These are phyloP conservation scores for Bothrops jararaca DNA, from an alignment of 2,113 vertebrate genomes.

Conservation along the genomic window DNA sequence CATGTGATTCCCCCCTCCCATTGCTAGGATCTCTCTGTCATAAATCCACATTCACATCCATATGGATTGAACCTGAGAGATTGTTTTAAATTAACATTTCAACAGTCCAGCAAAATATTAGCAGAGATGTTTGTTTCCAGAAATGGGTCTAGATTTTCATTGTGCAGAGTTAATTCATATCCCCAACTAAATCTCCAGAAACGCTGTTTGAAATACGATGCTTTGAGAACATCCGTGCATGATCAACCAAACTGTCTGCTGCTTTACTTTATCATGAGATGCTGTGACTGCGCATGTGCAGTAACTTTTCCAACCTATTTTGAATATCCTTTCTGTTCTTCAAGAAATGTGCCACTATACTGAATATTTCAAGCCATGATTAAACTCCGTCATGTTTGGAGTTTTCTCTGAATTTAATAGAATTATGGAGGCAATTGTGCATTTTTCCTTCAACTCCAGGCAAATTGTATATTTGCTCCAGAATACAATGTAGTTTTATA, in stretches of 20 bases:
- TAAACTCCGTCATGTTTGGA: constrained; percentile 38
- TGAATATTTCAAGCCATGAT: constrained; percentile 40
- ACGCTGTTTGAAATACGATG: constrained; percentile 23
- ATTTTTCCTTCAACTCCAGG: background rate
- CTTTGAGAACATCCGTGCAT: constrained; percentile 12
- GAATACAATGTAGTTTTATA: background rate
- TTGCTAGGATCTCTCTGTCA: background rate
- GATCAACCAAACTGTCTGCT: constrained; percentile 30
- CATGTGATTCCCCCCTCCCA: background rate
- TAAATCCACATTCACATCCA: constrained; percentile 19
- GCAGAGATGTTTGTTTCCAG: constrained; percentile 6
- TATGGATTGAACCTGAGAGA: constrained; percentile 23
- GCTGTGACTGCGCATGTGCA: constrained; percentile 41
- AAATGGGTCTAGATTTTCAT: background rate
- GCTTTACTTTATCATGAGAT: constrained; percentile 53
- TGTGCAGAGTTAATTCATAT: background rate
- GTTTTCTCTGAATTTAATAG: constrained; percentile 35
- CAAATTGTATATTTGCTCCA: background rate
- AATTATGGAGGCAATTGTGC: constrained; percentile 36
- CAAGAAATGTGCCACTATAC: constrained; percentile 29
- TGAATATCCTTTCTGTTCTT: constrained; percentile 50
- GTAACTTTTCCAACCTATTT: constrained; percentile 29
- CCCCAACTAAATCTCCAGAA: constrained; percentile 10
- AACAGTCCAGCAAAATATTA: background rate
- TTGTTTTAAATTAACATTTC: constrained; percentile 24